Evolutionary conservation across 2,888 invertebrate species (phyloP).

Genomic region (Xylota sylvarum): DNA sequence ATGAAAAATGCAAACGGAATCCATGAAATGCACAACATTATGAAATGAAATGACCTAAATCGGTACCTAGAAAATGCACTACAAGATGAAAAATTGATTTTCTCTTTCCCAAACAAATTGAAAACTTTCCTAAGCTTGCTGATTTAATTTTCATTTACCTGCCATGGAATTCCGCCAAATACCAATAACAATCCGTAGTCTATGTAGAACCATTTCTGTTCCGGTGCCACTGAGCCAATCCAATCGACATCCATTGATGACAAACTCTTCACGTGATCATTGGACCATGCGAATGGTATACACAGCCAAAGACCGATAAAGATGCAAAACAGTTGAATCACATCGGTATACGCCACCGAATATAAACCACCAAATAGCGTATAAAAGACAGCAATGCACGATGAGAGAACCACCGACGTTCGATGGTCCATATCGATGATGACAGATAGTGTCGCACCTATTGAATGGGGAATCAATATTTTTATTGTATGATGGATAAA

Average conservation of each 20-base stretch:
- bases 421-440: slow-evolving; percentile 98
- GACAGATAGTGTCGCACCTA: slow-evolving; percentile 97
- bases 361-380: slow-evolving; percentile 99
- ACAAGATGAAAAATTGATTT: not conserved
- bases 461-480: not conserved
- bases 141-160: slow-evolving; percentile 86
- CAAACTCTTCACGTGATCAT: slow-evolving; percentile 93
- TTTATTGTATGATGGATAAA: not conserved
- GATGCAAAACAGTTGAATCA: slow-evolving; percentile 98
- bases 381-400: slow-evolving; percentile 98
- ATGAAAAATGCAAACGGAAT: slow-evolving; percentile 14
- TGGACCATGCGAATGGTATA: slow-evolving; percentile 97
- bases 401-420: slow-evolving; percentile 96
- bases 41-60: not conserved
- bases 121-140: not conserved
- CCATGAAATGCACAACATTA: slow-evolving; percentile 3
- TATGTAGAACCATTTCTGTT: slow-evolving; percentile 92
- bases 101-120: not conserved
- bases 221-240: slow-evolving; percentile 92
- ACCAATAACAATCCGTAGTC: slow-evolving; percentile 95
- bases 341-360: slow-evolving; percentile 99
- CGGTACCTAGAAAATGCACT: not conserved
- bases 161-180: slow-evolving; percentile 99
- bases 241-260: slow-evolving; percentile 94
- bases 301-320: slow-evolving; percentile 99